Base-by-base conservation (phyloP, 2,113 vertebrate genomes). In the Ctenomys sociabilis region DNA sequence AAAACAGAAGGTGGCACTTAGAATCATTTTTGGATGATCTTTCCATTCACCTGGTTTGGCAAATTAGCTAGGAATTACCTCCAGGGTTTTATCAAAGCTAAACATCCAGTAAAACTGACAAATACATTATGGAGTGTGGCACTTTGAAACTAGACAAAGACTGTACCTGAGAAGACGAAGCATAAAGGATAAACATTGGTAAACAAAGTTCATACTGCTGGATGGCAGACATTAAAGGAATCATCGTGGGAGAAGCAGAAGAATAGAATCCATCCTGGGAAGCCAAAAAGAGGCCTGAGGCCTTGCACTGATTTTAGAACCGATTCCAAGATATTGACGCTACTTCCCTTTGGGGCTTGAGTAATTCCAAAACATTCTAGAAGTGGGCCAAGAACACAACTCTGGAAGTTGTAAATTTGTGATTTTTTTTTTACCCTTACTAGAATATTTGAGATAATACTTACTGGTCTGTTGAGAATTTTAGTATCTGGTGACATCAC, bases 281-380 rank as follows among this genome's bases (percentile, higher is more conserved):
- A 68, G 16, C 4, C 26, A 49, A 3, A 54, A 49, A 10, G 88
- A 88, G 72, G 1, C 37, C 22, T 28, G 52, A 37, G 35, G 35
- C 3, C 19, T 90, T 54, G 3, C 12, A 61, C 2, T 68, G 28
- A 90, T 66, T 78, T 81, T 37, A 43, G 49, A 92, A 91, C 26
- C 49, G 64, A 91, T 61, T 70, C 12, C 26, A 94, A 86, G 52
- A 72, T 16, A 7, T 6, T 78, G 75, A 90, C n/a, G 7, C 26
- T 82, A 49, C 6, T 22, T 82, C 22, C 32, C 5, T 4, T 45
- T 64, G 8, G 52, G 9, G 17, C 22, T 40, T 7, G 61, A 81
- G 64, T 78, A 92, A 94, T 77, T 88, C 45, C 52, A 90, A 45
- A 64, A 43, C n/a, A 88, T 6, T 70, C n/a, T 85, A 92, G 43